These are phyloP conservation scores for Eptesicus fuscus DNA, from an alignment of 2,113 vertebrate species.

Conservation along the genomic window DNA sequence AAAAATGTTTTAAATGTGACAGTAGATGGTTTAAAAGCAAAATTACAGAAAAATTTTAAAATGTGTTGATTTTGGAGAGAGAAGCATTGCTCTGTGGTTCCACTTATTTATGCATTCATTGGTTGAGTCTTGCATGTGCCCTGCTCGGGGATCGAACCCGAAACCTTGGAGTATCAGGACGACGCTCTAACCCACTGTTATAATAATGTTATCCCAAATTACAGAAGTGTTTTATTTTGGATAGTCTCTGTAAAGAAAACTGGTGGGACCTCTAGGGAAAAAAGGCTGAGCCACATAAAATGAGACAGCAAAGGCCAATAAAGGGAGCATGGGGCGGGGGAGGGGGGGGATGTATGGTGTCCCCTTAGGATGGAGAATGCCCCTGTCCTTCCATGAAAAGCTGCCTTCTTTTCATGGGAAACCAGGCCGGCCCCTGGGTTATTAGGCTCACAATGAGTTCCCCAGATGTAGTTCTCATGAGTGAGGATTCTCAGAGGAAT, in stretches of 20 bases:
- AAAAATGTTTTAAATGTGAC: neutral
- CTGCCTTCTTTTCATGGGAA: constrained; percentile 53
- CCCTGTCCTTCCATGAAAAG: constrained; percentile 13
- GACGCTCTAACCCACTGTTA: too few species aligned
- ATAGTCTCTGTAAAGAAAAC: neutral
- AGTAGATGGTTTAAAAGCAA: neutral
- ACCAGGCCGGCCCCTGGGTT: neutral
- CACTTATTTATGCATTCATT: neutral
- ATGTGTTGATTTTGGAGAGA: neutral
- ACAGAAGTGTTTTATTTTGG: neutral
- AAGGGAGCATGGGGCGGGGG: neutral
- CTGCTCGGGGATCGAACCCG: neutral
- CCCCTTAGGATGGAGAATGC: constrained; percentile 54
- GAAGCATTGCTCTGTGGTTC: neutral
- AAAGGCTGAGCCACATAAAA: constrained; percentile 52
- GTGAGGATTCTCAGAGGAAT: constrained; percentile 68
- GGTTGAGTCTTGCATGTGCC: neutral
- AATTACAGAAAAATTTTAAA: neutral
- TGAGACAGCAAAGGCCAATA: neutral
- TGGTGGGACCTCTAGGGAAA: neutral
- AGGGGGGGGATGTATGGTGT: constrained; percentile 56
- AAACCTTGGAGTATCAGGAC: neutral
- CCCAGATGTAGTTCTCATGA: constrained; percentile 75
- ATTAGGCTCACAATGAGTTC: constrained; percentile 68
- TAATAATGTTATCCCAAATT: too few species aligned